Base-by-base conservation (phyloP, 37 sponge, comb jelly and placozoan species). In the Aphrocallistes beatrix region DNA sequence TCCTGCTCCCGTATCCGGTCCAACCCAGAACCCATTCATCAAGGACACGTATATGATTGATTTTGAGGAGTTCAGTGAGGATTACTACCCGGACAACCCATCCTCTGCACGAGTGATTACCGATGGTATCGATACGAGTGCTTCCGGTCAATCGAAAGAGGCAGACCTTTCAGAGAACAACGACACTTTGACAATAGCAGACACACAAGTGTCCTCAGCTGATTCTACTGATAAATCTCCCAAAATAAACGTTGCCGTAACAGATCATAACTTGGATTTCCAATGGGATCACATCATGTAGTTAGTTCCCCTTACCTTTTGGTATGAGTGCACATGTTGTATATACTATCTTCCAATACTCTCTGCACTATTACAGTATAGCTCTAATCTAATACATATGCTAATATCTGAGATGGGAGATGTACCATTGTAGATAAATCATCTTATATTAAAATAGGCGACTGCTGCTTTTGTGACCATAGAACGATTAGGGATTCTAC, bases 71-170 rank as follows among this genome's bases (percentile, higher is more conserved):
- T 60, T 60, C 21, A 60, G 75, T 30, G 8, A 3, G 75, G 75
- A 60, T 30, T 60, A 60, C 75, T 60, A 60, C 75, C 75, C 75
- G n/a, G 75, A 60, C 75, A 60, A 60, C n/a, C 75, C 75, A 1
- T 19, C 28, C 34, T 25, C 75, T 60, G 25, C 75, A 13, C 75
- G 34, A 19, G 75, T 60, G n/a, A 60, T 6, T 3, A 60, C 17
- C n/a, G 34, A 60, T 3, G 32, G 3, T 3, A 19, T 13, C 10
- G 75, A 19, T 60, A 6, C 75, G 10, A 30, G n/a, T 19, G 75
- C 6, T 3, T 60, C 75, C 6, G 75, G 75, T 19, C 8, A 3
- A 6, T 6, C n/a, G 8, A 13, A 42, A 6, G 45, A 13, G 6
- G 45, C 45, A 13, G 75, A 3, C 21, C 34, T 30, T 3, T 3